A percentile compares a stretch with the other conserved stretches of the same genome.
These are phyloP conservation scores for Scophthalmus maximus DNA, from an alignment of 2,113 vertebrate species.

Conservation along the genomic window DNA sequence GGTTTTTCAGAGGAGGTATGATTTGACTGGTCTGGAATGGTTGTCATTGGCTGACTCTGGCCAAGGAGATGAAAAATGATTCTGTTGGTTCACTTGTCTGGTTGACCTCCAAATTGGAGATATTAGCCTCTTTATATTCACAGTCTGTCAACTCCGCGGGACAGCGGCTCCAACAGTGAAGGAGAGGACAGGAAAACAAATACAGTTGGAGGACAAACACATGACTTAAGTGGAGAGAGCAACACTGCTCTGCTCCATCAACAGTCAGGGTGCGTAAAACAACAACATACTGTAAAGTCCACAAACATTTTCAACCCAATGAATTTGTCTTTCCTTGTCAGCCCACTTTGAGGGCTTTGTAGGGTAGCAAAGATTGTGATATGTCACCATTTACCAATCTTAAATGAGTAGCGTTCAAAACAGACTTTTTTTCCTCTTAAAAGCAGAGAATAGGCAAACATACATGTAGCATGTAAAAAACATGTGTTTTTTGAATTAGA, in stretches of 20 bases:
- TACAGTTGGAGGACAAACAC: slow-evolving; percentile 38
- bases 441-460: slow-evolving; percentile 45
- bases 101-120: slow-evolving; percentile 66
- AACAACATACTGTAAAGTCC: slow-evolving; percentile 18
- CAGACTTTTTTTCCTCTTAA: not conserved
- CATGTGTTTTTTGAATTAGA: slow-evolving; percentile 53
- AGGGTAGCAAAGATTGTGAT: slow-evolving; percentile 10
- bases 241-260: slow-evolving; percentile 30
- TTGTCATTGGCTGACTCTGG: slow-evolving; percentile 51
- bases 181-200: slow-evolving; percentile 60
- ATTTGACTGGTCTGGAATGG: slow-evolving; percentile 57
- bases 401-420: not conserved
- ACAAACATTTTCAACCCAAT: not conserved
- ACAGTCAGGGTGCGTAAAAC: slow-evolving; percentile 27
- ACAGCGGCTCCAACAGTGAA: slow-evolving; percentile 34
- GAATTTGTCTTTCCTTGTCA: slow-evolving; percentile 26
- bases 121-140: slow-evolving; percentile 68
- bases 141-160: slow-evolving; percentile 46
- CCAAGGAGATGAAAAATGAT: slow-evolving; percentile 54
- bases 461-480: slow-evolving; percentile 35
- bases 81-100: slow-evolving; percentile 43
- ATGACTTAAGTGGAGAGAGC: slow-evolving; percentile 31
- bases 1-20: slow-evolving; percentile 44
- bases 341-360: slow-evolving; percentile 8
- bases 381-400: no score